These are phyloP conservation scores for Bombus turneri DNA, from an alignment of 1,140 invertebrate species.

Conservation along the genomic window DNA sequence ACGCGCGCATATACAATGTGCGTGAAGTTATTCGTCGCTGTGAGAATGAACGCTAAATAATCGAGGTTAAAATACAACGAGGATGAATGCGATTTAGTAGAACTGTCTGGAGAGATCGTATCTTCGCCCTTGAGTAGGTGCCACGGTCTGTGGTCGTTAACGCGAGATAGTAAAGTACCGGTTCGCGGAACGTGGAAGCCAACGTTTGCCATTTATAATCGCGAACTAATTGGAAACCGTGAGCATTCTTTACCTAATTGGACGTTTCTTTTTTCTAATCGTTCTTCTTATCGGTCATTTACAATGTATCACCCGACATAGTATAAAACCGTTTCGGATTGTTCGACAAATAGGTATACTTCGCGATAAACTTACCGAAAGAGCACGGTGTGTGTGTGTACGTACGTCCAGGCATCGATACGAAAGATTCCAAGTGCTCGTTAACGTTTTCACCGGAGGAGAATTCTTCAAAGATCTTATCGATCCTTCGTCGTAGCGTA, in stretches of 20 bases:
- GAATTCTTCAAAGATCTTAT: not conserved
- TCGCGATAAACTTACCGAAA: not conserved
- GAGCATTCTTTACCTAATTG: not conserved
- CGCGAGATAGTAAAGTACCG: not conserved
- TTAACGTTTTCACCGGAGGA: not conserved
- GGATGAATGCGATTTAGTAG: constrained; percentile 7
- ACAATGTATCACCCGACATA: not conserved
- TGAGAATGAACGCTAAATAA: not conserved
- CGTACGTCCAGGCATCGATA: not conserved
- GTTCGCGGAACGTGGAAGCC: not conserved
- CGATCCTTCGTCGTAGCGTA: not conserved
- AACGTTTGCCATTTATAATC: not conserved
- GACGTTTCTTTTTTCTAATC: not conserved
- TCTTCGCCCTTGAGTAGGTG: not conserved
- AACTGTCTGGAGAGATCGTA: not conserved
- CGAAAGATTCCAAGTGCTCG: not conserved
- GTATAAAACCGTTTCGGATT: too few relatives aligned
- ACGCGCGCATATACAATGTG: not conserved
- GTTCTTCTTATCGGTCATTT: not conserved
- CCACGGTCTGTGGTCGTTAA: not conserved
- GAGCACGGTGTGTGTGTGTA: too few relatives aligned
- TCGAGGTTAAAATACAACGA: not conserved
- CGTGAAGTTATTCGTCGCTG: not conserved
- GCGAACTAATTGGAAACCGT: not conserved
- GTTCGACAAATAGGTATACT: not conserved